phyloP scores from a whole-genome alignment of 2,113 vertebrate species.

The Pagrus major region DNA sequence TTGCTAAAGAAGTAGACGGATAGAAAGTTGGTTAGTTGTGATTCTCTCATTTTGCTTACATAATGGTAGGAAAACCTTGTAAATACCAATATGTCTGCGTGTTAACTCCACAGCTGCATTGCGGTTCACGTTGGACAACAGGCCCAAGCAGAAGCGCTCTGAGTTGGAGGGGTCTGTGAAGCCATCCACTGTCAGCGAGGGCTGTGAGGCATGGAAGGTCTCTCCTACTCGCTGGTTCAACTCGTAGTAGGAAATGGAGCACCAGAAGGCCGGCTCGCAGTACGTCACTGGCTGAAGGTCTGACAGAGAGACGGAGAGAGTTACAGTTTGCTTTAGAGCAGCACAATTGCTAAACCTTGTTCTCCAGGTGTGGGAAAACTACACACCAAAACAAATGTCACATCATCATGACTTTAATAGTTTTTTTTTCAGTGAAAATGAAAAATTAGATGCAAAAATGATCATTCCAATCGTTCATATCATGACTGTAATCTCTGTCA shows the following conservation, averaged over 20 bases:
- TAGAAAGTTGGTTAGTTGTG: no score
- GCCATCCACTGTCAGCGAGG: conserved; percentile 97
- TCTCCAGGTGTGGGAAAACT: no score
- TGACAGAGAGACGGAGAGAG: conserved; percentile 60
- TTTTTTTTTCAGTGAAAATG: no score
- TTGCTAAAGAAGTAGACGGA: no score
- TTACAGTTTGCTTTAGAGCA: neutral
- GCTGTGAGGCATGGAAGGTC: conserved; percentile 98
- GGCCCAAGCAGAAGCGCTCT: conserved; percentile 96
- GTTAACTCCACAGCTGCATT: conserved; percentile 97
- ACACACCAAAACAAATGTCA: no score
- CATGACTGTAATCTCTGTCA: no score
- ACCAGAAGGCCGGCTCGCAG: conserved; percentile 99
- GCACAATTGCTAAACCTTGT: no score
- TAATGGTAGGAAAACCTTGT: no score
- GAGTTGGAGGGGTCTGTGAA: conserved; percentile 99
- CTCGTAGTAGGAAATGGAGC: conserved; percentile 99
- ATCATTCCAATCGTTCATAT: no score
- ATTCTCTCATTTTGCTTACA: no score
- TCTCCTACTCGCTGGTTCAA: conserved; percentile 99
- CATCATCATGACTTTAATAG: no score
- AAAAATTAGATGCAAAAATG: no score
- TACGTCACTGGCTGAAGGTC: conserved; percentile 98
- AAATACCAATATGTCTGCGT: conserved; percentile 95
- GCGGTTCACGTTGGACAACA: conserved; percentile 97